phyloP scores from a whole-genome alignment of 2,888 invertebrate species.

The Pomacea canaliculata region DNA sequence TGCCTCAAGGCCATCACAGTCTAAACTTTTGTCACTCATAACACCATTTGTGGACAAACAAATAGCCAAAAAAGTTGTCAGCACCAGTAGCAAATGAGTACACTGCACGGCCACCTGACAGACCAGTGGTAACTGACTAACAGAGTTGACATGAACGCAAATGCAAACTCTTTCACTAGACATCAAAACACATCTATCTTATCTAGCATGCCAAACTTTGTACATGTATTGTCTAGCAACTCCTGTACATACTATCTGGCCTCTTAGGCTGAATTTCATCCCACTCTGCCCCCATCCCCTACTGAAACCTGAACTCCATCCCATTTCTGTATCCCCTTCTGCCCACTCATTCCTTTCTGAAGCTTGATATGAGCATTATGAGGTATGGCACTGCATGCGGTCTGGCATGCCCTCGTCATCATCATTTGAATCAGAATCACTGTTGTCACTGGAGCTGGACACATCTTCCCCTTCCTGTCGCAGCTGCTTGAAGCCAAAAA shows the following conservation, averaged over 20 bases:
- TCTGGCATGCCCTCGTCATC: slow-evolving; percentile 49
- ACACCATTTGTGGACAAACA: background rate
- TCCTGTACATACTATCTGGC: too few species aligned
- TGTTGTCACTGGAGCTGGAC: slow-evolving; percentile 45
- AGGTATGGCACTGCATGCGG: slow-evolving; percentile 61
- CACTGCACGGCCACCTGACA: too few species aligned
- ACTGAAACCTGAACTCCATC: too few species aligned
- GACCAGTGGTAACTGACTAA: too few species aligned
- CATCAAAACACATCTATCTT: too few species aligned
- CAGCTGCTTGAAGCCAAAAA: slow-evolving; percentile 30
- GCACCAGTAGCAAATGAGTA: too few species aligned
- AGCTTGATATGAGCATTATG: slow-evolving; percentile 38
- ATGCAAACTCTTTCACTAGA: too few species aligned
- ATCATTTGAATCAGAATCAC: slow-evolving; percentile 52
- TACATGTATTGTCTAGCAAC: background rate
- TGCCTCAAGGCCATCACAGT: slow-evolving; percentile 2
- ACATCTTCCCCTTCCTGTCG: slow-evolving; percentile 48
- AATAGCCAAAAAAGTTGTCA: background rate
- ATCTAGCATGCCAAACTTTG: too few species aligned
- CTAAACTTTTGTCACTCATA: background rate
- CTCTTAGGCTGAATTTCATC: too few species aligned
- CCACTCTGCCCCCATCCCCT: too few species aligned
- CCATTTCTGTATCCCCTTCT: too few species aligned
- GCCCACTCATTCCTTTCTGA: background rate
- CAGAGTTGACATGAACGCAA: too few species aligned